Percentiles rank a stretch among this genome's conserved stretches.
These are phyloP conservation scores for Mastomys coucha DNA, from an alignment of 2,113 vertebrate genomes.

Conservation along the genomic window DNA sequence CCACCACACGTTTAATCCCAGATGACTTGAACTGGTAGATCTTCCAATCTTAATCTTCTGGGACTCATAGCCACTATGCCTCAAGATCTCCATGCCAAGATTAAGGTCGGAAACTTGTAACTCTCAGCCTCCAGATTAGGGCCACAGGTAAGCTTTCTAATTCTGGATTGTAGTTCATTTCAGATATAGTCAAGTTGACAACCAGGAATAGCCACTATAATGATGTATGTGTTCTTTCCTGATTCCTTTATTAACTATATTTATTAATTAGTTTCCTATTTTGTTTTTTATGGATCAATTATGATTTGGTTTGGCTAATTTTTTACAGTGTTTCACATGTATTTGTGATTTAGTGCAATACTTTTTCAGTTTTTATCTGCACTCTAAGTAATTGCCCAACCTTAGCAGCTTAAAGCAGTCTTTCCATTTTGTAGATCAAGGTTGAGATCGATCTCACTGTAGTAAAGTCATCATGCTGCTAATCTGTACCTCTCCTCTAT, in stretches of 20 bases:
- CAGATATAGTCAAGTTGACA: too few relatives aligned
- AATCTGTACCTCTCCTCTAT: too few relatives aligned
- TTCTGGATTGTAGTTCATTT: too few relatives aligned
- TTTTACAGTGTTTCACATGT: constrained; percentile 3
- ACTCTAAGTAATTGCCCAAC: background rate
- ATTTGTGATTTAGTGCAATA: background rate
- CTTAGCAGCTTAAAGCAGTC: background rate
- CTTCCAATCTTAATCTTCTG: too few relatives aligned
- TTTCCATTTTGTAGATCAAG: background rate
- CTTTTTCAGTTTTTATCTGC: background rate
- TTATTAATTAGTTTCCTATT: background rate
- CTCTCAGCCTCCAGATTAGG: too few relatives aligned
- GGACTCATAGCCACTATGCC: too few relatives aligned
- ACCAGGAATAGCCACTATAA: too few relatives aligned
- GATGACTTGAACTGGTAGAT: too few relatives aligned
- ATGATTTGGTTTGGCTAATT: background rate
- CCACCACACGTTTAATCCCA: too few relatives aligned
- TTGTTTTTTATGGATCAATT: background rate
- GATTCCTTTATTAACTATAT: background rate
- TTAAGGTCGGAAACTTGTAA: too few relatives aligned
- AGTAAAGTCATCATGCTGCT: background rate
- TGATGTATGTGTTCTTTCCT: background rate
- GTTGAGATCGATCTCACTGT: background rate
- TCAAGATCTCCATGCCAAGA: too few relatives aligned
- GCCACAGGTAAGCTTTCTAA: too few relatives aligned